Evolutionary conservation across 2,888 invertebrate species (phyloP).

Genomic region (Syritta pipiens): DNA sequence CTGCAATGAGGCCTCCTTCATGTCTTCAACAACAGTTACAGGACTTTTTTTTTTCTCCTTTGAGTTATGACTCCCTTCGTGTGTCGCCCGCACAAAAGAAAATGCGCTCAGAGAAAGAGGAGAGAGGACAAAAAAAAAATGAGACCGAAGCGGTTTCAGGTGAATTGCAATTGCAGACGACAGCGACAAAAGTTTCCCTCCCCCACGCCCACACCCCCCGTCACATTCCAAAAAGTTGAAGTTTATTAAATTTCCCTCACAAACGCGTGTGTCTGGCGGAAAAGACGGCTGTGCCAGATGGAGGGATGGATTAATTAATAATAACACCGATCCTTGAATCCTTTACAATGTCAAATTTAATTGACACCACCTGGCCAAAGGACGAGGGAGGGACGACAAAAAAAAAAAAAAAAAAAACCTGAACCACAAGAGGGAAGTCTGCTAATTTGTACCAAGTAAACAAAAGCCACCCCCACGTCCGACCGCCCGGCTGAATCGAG

Average conservation of each 20-base stretch:
- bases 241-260: conserved; percentile 52
- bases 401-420: no score
- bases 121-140: no score
- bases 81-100: conserved; percentile 1
- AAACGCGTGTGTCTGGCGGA: conserved; percentile 7
- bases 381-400: neutral
- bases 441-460: conserved; percentile 55
- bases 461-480: conserved; percentile 30
- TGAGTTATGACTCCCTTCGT: conserved; percentile 46
- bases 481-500: no score
- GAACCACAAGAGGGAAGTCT: conserved; percentile 35
- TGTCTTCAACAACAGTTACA: conserved; percentile 62
- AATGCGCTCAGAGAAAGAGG: neutral
- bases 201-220: neutral
- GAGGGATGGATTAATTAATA: conserved; percentile 47
- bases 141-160: no score
- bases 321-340: conserved; percentile 60
- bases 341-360: conserved; percentile 65
- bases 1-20: conserved; percentile 32
- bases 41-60: conserved; percentile 37
- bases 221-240: conserved; percentile 21
- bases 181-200: conserved; percentile 1
- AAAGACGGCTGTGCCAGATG: neutral
- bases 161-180: conserved; percentile 60
- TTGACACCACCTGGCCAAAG: conserved; percentile 56